Evolutionary conservation across 2,113 vertebrate genomes (phyloP), one percentile per base, ranked within the genome.

Genomic region (Haliaeetus leucogaster): DNA sequence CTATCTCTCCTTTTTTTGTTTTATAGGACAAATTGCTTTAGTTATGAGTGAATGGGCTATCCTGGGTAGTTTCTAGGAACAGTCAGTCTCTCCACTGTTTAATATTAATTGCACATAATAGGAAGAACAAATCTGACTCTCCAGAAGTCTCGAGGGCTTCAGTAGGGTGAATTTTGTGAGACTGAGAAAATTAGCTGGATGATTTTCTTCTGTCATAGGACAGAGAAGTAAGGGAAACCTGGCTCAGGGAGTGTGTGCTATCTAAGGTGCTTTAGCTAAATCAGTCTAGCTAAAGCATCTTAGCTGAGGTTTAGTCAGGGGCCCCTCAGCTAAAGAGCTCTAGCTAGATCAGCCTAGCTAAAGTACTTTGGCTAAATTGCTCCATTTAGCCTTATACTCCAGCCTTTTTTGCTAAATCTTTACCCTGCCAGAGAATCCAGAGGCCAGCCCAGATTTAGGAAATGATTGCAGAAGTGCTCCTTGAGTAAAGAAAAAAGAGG

Each of bases 201-300:
- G 5, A 45, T 77, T 73, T 82, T 70, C 32, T 61, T 85, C 48
- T 76, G 30, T 48, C 56, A 32, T 7, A 68, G 36, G 19, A 62
- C 9, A 85, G 43, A 81, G 30, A 74, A 87, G 25, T 59, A 87
- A 61, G 65, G 48, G 48, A 89, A 91, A 90, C 82, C 59, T 90
- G 66, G 27, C 85, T 93, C 71, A 86, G 45, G 18, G 59, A 71
- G 29, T 53, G 11, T 84, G 58, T 77, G 71, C 79, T 84, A 58
- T 76, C 73, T 96, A 96, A 96, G 62, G 47, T 89, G 80, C 90
- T 96, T 97, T 94, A 86, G 93, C 82, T 96, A 77, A 95, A 85
- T 84, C 73, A 62, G 23, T 95, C 77, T 72, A 48, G 23, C 56
- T 63, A 93, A 96, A 97, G 83, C 74, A 78, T 70, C 93, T 97